These are phyloP conservation scores for Drosophila gaucha DNA, from an alignment of 2,888 invertebrate species.

Conservation along the genomic window DNA sequence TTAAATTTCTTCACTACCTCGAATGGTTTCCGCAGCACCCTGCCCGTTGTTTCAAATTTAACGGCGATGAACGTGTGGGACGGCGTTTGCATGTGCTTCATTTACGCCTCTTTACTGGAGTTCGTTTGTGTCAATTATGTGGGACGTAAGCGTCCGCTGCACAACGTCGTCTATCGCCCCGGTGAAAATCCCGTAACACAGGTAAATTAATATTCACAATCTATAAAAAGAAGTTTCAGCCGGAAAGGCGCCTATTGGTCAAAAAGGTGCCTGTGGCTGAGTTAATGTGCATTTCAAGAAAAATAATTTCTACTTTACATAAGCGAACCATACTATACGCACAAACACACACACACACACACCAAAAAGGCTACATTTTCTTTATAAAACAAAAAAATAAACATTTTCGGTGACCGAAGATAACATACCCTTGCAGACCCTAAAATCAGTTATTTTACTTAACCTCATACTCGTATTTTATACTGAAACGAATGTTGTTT, in stretches of 20 bases:
- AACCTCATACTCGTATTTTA: no score
- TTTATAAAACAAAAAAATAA: background rate
- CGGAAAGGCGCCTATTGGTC: background rate
- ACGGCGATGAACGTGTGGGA: constrained; percentile 99
- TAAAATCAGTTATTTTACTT: no score
- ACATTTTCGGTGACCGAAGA: background rate
- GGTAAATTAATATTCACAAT: constrained; percentile 86
- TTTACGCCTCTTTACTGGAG: constrained; percentile 96
- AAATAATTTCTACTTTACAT: constrained; percentile 54
- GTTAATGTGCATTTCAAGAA: constrained; percentile 43
- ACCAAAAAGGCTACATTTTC: background rate
- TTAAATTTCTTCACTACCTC: constrained; percentile 99
- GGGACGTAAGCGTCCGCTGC: constrained; percentile 94
- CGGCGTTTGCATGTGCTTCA: constrained; percentile 98
- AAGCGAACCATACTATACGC: constrained; percentile 27
- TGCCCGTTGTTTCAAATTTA: constrained; percentile 96
- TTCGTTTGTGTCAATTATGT: constrained; percentile 98
- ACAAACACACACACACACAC: constrained; percentile 28
- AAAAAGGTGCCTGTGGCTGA: constrained; percentile 11
- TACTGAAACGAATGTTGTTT: background rate
- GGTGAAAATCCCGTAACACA: constrained; percentile 96
- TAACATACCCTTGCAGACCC: background rate
- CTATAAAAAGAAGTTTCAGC: background rate
- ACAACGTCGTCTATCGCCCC: constrained; percentile 95
- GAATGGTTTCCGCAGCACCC: constrained; percentile 95